Base-by-base conservation (phyloP, 2,888 invertebrate genomes). In the Trisateles emortualis region DNA sequence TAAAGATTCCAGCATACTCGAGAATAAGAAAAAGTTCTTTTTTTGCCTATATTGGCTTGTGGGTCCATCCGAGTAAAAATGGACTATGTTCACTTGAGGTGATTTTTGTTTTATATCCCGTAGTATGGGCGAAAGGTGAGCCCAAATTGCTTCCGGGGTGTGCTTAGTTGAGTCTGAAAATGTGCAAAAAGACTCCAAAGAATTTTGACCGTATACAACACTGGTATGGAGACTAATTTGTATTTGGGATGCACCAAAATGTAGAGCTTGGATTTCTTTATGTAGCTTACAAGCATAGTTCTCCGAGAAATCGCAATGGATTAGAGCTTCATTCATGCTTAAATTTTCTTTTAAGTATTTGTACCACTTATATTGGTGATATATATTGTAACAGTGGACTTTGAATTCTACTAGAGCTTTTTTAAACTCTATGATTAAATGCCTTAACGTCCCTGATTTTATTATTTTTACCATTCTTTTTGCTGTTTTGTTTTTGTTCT, bases 141-240 rank as follows among this genome's bases (percentile, higher is more conserved):
- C 44, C 44, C 44, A 44, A 35, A 44, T 44, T n/a, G 35, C 35
- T 35, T 44, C 44, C 5, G 44, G 44, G 10, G 35, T 10, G 24
- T 44, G 44, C 13, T 35, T 44, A 14, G 33, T 44, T 8, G 44
- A 44, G 3, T 44, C 16, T 9, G 35, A 44, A 14, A 44, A 26
- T n/a, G 44, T 44, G 44, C 44, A 35, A 44, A 19, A 44, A 0
- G 35, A 19, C 2, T 9, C 13, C 22, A 8, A 19, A 1, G 0
- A 14, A 26, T 44, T 26, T 14, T 33, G n/a, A 9, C 19, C 22
- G 16, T 36, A 44, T 8, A 44, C 35, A 35, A 44, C 44, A 44
- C 44, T 35, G 16, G 35, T 44, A 4, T 44, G 44, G 5, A 44
- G 24, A 10, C 19, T 8, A 35, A 44, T 35, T 24, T 44, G 44